Evolutionary conservation across 1,140 invertebrate genomes (phyloP).

Genomic region (Drosophila aff.): DNA sequence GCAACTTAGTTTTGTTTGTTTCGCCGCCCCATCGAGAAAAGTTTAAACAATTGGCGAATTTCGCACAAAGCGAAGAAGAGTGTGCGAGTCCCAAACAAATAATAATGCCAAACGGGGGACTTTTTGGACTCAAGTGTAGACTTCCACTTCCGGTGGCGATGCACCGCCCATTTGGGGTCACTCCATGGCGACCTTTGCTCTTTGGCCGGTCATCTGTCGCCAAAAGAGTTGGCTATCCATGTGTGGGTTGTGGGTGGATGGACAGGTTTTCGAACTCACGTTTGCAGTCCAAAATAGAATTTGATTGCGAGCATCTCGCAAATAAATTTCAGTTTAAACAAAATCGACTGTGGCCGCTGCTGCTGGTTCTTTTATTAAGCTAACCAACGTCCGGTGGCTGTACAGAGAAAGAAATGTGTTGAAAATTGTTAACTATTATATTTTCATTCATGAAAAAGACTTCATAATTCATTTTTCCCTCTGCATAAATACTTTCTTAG

Average conservation of each 20-base stretch:
- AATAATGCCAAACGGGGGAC: slow-evolving; percentile 39
- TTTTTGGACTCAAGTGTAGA: slow-evolving; percentile 28
- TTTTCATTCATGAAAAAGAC: not conserved
- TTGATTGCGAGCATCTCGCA: slow-evolving; percentile 47
- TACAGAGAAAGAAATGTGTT: not conserved
- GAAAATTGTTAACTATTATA: not conserved
- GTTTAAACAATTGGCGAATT: slow-evolving; percentile 55
- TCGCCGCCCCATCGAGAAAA: slow-evolving; percentile 32
- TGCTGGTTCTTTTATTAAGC: slow-evolving; percentile 22
- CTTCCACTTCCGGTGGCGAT: slow-evolving; percentile 68
- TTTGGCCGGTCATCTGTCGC: slow-evolving; percentile 43
- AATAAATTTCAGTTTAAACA: slow-evolving; percentile 62
- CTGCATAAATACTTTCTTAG: not conserved
- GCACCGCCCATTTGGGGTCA: slow-evolving; percentile 61
- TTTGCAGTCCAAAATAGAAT: slow-evolving; percentile 47
- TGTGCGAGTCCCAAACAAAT: slow-evolving; percentile 53
- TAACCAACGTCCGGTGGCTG: slow-evolving; percentile 37
- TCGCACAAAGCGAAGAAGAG: slow-evolving; percentile 18
- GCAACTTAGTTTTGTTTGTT: slow-evolving; percentile 51
- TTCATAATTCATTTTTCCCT: not conserved
- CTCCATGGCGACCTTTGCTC: slow-evolving; percentile 59
- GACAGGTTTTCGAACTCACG: slow-evolving; percentile 33
- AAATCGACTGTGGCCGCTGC: slow-evolving; percentile 5
- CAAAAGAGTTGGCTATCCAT: slow-evolving; percentile 31
- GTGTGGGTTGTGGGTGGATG: slow-evolving; percentile 11